Evolutionary conservation across 1,140 invertebrate species (phyloP), one percentile per base, ranked within the genome.

Genomic region (Drosophila bocqueti): DNA sequence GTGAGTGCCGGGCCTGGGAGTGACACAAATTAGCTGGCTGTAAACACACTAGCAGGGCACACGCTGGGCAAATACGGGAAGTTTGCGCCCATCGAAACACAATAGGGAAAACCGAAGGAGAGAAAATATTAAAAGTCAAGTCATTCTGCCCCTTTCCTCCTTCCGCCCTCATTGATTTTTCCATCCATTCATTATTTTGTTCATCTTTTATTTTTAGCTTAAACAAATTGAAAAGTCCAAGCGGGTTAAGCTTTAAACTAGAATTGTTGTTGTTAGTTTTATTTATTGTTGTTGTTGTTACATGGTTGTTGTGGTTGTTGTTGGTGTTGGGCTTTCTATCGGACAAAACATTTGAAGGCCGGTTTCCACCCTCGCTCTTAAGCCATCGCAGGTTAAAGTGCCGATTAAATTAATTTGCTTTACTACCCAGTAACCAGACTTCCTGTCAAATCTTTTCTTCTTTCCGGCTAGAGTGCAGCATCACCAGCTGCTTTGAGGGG

Each of bases 51-150:
- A 77, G 54, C 74, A 66, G 76, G 43, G 63, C 55, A 36, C 71
- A 87, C 83, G 80, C 42, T 79, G 45, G 45, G 55, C 71, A 86
- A 76, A 86, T 82, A 86, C 58, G 72, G 83, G 80, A 87, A 89
- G 84, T 89, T 89, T 68, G 40, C 72, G 46, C 40, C 55, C 58
- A 54, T 60, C 29, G 26, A 47, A 31, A 15, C 10, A 52, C 24
- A 16, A 49, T 26, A 16, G 40, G 26, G 29, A 59, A 47, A 54
- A 46, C 57, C 21, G 24, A 43, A 43, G 16, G 29, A 29, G 26
- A 10, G 24, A 26, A 50, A 50, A 55, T 71, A 38, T 34, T 36
- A 61, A 18, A 57, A 26, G 26, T 5, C 26, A 9, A 46, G 43
- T 29, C 29, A 55, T 29, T 29, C 16, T 24, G 10, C 38, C 26